These are phyloP conservation scores for Zeuzera pyrina DNA, from an alignment of 2,888 invertebrate genomes.

Conservation along the genomic window DNA sequence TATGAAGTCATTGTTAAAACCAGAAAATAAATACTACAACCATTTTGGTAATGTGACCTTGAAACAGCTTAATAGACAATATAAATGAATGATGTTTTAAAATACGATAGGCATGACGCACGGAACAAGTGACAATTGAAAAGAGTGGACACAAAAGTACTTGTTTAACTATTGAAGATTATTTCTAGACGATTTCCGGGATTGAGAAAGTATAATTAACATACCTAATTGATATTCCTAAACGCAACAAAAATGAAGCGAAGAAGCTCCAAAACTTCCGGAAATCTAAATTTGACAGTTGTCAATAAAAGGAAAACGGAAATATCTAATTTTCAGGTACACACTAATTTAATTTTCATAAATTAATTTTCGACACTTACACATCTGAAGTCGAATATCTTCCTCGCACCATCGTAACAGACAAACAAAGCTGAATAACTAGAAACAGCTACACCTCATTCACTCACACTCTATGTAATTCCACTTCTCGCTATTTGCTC, in stretches of 20 bases:
- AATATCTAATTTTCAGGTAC: too few species aligned
- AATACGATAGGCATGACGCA: slow-evolving; percentile 6
- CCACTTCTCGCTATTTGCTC: slow-evolving; percentile 42
- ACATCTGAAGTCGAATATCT: slow-evolving; percentile 64
- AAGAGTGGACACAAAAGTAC: too few species aligned
- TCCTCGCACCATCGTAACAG: slow-evolving; percentile 59
- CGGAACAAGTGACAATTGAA: slow-evolving; percentile 1
- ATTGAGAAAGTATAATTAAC: too few species aligned
- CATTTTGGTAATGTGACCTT: slow-evolving; percentile 7
- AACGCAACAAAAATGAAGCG: too few species aligned
- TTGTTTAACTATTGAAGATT: too few species aligned
- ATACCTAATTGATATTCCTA: too few species aligned
- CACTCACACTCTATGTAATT: neutral
- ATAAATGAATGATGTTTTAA: slow-evolving; percentile 6
- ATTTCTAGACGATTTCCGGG: too few species aligned
- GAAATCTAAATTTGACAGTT: too few species aligned
- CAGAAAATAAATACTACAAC: slow-evolving; percentile 2
- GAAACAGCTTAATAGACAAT: slow-evolving; percentile 3
- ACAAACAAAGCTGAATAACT: slow-evolving; percentile 9
- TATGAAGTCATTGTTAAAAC: slow-evolving; percentile 10
- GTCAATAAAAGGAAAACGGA: too few species aligned
- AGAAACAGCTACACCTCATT: neutral
- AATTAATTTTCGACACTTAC: slow-evolving; percentile 34
- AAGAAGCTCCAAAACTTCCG: too few species aligned
- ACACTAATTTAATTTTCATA: too few species aligned